Evolutionary conservation across 1,140 invertebrate genomes (phyloP).

Genomic region (Drosophila navojoa): DNA sequence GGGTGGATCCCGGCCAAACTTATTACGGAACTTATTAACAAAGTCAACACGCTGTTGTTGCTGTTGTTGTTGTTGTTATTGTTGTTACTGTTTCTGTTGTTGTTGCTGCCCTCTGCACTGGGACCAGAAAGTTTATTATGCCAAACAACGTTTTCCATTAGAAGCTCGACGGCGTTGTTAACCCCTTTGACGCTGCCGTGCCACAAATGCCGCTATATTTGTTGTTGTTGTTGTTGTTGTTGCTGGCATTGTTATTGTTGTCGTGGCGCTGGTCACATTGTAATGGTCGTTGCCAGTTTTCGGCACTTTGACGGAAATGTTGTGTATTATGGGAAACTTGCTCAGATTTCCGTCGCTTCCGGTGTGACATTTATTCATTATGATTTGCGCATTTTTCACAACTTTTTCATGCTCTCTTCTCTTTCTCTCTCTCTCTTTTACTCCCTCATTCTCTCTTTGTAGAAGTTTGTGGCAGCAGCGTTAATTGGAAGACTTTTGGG

Average conservation of each 20-base stretch:
- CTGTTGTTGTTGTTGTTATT: conserved; percentile 20
- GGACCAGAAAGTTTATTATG: conserved; percentile 70
- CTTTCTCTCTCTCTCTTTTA: neutral
- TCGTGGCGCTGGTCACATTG: conserved; percentile 27
- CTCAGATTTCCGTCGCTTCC: conserved; percentile 71
- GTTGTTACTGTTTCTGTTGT: conserved; percentile 23
- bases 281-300: conserved; percentile 44
- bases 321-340: conserved; percentile 53
- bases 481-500: conserved; percentile 69
- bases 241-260: conserved; percentile 8
- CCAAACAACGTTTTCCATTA: conserved; percentile 72
- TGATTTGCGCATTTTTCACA: conserved; percentile 75
- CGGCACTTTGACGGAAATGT: conserved; percentile 66
- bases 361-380: conserved; percentile 82
- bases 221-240: conserved; percentile 10
- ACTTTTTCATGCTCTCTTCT: conserved; percentile 1
- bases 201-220: neutral
- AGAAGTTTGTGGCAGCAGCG: conserved; percentile 39
- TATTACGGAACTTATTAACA: conserved; percentile 81
- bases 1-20: conserved; percentile 51
- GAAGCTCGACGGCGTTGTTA: conserved; percentile 10
- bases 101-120: conserved; percentile 26
- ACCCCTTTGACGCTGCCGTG: conserved; percentile 18
- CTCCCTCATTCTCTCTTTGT: neutral
- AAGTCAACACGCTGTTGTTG: conserved; percentile 70